These are phyloP conservation scores for Steinernema hermaphroditum DNA, from an alignment of 2,888 invertebrate genomes.

Conservation along the genomic window DNA sequence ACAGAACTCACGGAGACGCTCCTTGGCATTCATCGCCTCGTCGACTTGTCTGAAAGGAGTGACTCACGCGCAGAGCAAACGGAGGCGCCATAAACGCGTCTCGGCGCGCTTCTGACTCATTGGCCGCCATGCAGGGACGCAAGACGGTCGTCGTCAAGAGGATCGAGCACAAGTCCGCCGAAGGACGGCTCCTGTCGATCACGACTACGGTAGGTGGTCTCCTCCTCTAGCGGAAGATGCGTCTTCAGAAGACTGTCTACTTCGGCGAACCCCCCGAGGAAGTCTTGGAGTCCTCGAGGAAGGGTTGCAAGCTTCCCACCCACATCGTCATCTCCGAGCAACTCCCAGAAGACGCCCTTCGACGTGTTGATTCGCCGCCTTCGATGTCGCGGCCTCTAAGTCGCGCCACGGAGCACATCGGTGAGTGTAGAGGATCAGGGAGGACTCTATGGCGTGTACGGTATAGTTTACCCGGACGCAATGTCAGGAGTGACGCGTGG, in stretches of 20 bases:
- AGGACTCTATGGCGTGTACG: too few species aligned
- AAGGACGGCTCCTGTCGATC: conserved; percentile 3
- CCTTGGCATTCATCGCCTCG: conserved; percentile 5
- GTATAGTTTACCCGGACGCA: too few species aligned
- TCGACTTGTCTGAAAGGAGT: conserved; percentile 1
- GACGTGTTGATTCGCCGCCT: background rate
- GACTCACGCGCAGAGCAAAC: conserved; percentile 6
- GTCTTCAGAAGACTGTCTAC: conserved; percentile 10
- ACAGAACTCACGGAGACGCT: conserved; percentile 5
- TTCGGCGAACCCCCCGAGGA: background rate
- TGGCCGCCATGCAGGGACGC: background rate
- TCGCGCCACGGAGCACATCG: conserved; percentile 18
- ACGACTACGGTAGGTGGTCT: conserved; percentile 12
- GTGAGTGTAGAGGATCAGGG: too few species aligned
- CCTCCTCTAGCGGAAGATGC: too few species aligned
- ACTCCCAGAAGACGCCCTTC: background rate
- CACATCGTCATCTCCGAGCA: conserved; percentile 29
- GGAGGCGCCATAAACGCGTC: background rate
- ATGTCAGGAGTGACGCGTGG: too few species aligned
- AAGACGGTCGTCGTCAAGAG: conserved; percentile 29
- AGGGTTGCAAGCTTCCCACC: background rate
- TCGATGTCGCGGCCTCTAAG: background rate
- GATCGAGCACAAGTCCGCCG: conserved; percentile 19
- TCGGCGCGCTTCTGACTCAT: conserved; percentile 15
- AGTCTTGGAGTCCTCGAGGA: background rate